Percentiles rank a stretch among this genome's conserved stretches.
These are phyloP conservation scores for Phasia obesa DNA, from an alignment of 2,888 invertebrate genomes.

Conservation along the genomic window DNA sequence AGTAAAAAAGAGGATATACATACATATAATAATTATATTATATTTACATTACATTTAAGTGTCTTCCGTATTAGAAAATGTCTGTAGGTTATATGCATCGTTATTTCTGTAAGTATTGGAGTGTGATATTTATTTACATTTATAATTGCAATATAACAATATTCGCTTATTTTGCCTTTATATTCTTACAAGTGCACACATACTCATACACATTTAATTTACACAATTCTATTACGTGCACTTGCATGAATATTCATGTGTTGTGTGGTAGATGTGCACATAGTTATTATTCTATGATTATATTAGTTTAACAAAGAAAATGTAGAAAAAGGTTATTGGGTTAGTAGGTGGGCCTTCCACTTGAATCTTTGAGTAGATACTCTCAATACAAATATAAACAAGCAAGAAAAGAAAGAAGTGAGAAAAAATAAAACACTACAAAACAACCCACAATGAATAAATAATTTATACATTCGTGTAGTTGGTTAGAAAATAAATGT, in stretches of 20 bases:
- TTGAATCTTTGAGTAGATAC: slow-evolving; percentile 40
- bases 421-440: not conserved
- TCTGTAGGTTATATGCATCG: no score
- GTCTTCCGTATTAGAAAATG: no score
- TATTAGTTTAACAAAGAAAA: slow-evolving; percentile 44
- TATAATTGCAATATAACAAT: slow-evolving; percentile 11
- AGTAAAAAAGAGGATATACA: no score
- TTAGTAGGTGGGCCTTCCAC: slow-evolving; percentile 59
- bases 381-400: not conserved
- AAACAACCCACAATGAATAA: slow-evolving; percentile 11
- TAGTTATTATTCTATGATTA: slow-evolving; percentile 10
- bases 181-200: not conserved
- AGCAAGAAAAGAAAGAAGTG: slow-evolving; percentile 4
- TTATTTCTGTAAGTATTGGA: not conserved
- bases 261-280: slow-evolving; percentile 12
- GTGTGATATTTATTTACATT: not conserved
- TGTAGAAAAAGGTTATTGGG: slow-evolving; percentile 60
- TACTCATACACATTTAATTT: not conserved
- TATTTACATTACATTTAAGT: no score
- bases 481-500: not conserved
- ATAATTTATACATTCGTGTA: slow-evolving; percentile 10
- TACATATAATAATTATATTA: no score
- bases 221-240: not conserved
- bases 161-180: slow-evolving; percentile 15
- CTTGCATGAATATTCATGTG: slow-evolving; percentile 47